These are phyloP conservation scores for Mactra quadrangularis DNA, from an alignment of 1,140 invertebrate species.

Conservation along the genomic window DNA sequence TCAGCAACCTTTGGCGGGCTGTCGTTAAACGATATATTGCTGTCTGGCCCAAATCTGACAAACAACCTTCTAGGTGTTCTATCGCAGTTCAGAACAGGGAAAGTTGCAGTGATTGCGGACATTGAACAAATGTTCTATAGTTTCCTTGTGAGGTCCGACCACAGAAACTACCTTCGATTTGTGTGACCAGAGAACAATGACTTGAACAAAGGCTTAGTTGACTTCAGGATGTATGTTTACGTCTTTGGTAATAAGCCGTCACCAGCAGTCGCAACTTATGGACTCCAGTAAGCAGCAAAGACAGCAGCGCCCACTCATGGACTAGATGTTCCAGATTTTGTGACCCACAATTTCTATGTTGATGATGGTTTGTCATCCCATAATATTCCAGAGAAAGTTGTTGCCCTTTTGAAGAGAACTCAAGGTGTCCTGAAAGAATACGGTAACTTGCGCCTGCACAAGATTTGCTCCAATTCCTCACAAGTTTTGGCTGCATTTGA, in stretches of 20 bases:
- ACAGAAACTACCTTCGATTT: slow-evolving; percentile 60
- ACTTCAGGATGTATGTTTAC: slow-evolving; percentile 62
- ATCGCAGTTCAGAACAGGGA: slow-evolving; percentile 6
- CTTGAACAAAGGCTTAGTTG: slow-evolving; percentile 5
- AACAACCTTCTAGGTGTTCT: slow-evolving; percentile 25
- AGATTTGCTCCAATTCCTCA: slow-evolving; percentile 40
- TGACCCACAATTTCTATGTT: slow-evolving; percentile 54
- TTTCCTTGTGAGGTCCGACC: slow-evolving; percentile 29
- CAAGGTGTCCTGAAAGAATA: not conserved
- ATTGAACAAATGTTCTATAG: slow-evolving; percentile 64
- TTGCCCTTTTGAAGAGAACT: slow-evolving; percentile 35
- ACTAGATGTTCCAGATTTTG: slow-evolving; percentile 11
- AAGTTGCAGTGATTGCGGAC: slow-evolving; percentile 12
- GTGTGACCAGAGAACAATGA: slow-evolving; percentile 52
- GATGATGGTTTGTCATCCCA: slow-evolving; percentile 45
- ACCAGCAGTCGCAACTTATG: slow-evolving; percentile 25
- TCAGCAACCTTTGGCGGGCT: slow-evolving; percentile 8
- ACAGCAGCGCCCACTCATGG: too few relatives aligned
- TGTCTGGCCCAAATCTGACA: slow-evolving; percentile 81
- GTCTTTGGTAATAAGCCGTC: slow-evolving; percentile 51
- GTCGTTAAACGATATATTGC: slow-evolving; percentile 19
- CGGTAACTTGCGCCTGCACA: slow-evolving; percentile 47
- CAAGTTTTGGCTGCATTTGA: slow-evolving; percentile 44
- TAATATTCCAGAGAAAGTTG: slow-evolving; percentile 10
- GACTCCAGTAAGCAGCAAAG: not conserved